Conservation (phyloP, 2,797 vertebrate species). For the Microtus obscurus region DNA sequence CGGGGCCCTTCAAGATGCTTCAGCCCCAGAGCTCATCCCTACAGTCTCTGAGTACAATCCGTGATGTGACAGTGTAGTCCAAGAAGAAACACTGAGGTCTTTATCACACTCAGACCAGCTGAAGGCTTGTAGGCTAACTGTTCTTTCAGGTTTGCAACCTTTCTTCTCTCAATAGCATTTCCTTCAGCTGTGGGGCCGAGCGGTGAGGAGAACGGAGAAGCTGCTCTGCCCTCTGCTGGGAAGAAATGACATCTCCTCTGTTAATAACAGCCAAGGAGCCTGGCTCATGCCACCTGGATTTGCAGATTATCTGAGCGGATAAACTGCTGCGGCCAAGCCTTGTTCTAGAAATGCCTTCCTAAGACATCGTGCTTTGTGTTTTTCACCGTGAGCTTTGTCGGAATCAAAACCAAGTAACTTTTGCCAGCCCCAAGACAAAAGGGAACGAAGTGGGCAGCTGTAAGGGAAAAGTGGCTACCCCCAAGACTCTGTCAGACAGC, state of each 20-base stretch:
- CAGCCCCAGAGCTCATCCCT: background rate
- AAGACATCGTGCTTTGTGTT: background rate
- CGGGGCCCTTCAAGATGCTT: background rate
- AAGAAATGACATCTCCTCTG: accelerated
- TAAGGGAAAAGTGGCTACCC: background rate
- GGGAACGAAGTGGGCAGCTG: background rate
- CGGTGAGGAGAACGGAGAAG: background rate
- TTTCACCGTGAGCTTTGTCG: background rate
- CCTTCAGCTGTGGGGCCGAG: background rate
- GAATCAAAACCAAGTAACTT: background rate
- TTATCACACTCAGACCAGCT: background rate
- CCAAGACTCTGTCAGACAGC: no score
- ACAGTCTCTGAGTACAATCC: background rate
- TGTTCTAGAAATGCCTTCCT: background rate
- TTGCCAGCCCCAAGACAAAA: background rate
- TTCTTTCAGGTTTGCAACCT: background rate
- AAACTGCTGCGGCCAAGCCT: background rate
- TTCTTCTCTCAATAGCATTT: background rate
- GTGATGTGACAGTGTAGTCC: background rate
- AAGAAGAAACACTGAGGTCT: background rate
- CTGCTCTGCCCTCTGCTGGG: background rate
- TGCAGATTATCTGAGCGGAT: background rate
- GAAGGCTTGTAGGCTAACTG: background rate
- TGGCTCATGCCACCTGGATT: accelerated
- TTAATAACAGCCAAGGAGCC: no score